Conservation (phyloP, 1,140 invertebrate species). For the Adelges cooleyi region DNA sequence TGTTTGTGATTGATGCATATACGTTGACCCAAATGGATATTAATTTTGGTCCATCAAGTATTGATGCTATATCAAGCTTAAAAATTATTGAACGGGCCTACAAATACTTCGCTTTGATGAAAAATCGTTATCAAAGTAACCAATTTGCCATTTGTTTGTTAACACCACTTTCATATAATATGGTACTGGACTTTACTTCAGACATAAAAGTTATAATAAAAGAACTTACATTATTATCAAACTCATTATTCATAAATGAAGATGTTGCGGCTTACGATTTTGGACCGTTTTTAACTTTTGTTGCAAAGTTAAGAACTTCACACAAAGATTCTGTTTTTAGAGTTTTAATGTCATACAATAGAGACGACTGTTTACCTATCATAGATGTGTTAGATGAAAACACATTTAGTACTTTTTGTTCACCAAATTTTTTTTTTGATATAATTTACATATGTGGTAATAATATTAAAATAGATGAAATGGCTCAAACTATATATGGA, state of each 20-base stretch:
- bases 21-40: not conserved
- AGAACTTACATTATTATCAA: not conserved
- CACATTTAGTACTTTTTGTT: conserved; percentile 3
- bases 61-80: conserved; percentile 6
- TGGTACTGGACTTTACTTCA: conserved; percentile 8
- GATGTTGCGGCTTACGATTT: conserved; percentile 16
- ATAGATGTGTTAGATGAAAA: conserved; percentile 13
- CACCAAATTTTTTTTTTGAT: conserved; percentile 13
- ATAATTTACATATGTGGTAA: not conserved
- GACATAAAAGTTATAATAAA: not conserved
- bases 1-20: not conserved
- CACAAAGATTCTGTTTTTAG: conserved; percentile 12
- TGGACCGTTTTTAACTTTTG: not conserved
- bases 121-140: conserved; percentile 2
- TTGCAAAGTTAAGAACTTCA: not conserved
- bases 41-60: not conserved
- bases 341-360: conserved; percentile 13
- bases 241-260: not conserved
- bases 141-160: conserved; percentile 13
- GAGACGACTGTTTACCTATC: conserved; percentile 21
- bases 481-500: conserved; percentile 11
- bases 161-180: not conserved
- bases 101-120: not conserved
- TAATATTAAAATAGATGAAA: not conserved
- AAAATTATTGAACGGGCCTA: not conserved